Base-by-base conservation (phyloP, 2,888 invertebrate species). In the Drosophila dives region DNA sequence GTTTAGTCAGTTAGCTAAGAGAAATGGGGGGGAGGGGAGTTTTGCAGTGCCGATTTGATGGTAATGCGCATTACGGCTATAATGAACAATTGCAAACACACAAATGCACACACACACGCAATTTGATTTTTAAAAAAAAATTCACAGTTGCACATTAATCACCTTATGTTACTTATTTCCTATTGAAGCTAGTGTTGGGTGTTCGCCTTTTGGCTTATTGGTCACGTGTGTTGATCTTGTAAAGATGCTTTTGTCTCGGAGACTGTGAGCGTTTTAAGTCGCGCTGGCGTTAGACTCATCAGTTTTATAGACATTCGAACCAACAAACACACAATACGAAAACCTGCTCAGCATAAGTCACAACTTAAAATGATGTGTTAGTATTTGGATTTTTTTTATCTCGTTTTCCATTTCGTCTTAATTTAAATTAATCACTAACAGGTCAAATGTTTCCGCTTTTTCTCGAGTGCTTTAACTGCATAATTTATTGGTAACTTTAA, bases 281-380 rank as follows among this genome's bases (percentile, higher is more conserved):
- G 81, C 74, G 72, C 70, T 77, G 67, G 73, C 69, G 55, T 34
- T 40, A 67, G 68, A 59, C 72, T 49, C 60, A 45, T 48, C 42
- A 53, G 59, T 84, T 86, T 86, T 89, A 86, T 86, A 89, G 63
- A 58, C 48, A 56, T 56, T 62, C 42, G 66, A 36, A 38, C 56
- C 56, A 20, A 23, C 49, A 51, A 49, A 54, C 64, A 51, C 11
- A 69, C 53, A 61, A 36, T 10, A 51, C 20, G 56, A 60, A 77
- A 78, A 79, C 77, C 76, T 63, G 79, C 63, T 74, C 53, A 60
- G 34, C 62, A 58, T 58, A 51, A 17, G 32, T 34, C 17, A 20
- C 12, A 56, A 48, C 49, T 20, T 54, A 38, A 29, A 59, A 55
- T 45, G 45, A 58, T 38, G 62, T 56, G 62, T 23, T 60, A 48